Evolutionary conservation across 2,888 invertebrate genomes (phyloP), one percentile per base, ranked within the genome.

Genomic region (Adineta ricciae): DNA sequence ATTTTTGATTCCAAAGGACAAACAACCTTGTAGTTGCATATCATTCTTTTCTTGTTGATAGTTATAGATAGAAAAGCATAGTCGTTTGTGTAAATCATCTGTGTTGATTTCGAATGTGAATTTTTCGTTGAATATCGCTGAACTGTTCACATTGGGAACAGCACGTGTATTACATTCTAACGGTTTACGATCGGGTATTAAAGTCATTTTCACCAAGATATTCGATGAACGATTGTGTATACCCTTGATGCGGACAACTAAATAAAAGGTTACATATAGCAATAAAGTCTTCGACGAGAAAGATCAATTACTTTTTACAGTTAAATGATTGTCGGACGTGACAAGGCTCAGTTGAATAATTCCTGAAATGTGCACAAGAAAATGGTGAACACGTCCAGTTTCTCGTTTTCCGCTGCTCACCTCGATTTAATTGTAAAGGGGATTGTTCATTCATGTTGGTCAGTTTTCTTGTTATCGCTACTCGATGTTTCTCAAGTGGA

Each of bases 91-190:
- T 78, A 41, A 78, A 41, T 78, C 78, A 78, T 78, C 78, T 41
- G 21, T 41, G n/a, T 38, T 78, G 8, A 78, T 41, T 41, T 78
- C 78, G n/a, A 78, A 78, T n/a, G 78, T 41, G 41, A 78, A 78
- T 78, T 78, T 78, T 41, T 78, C 78, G n/a, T 78, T 78, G 41
- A 78, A 78, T 41, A 41, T 41, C 24, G 78, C 24, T 41, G 38
- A 41, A 78, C n/a, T 14, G 41, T 78, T 78, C n/a, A 78, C 0
- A 78, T 78, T 78, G 0, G 78, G 78, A 9, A 78, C 41, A 78
- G n/a, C 78, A 78, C 78, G 78, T 78, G 78, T 78, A 78, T 78
- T 78, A 41, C 78, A 78, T 78, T 78, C 78, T 14, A 78, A 41
- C 16, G 78, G 78, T 78, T 78, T 78, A n/a, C 41, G 24, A 78